phyloP scores from a whole-genome alignment of 2,888 invertebrate genomes.

The Drosophila recens region DNA sequence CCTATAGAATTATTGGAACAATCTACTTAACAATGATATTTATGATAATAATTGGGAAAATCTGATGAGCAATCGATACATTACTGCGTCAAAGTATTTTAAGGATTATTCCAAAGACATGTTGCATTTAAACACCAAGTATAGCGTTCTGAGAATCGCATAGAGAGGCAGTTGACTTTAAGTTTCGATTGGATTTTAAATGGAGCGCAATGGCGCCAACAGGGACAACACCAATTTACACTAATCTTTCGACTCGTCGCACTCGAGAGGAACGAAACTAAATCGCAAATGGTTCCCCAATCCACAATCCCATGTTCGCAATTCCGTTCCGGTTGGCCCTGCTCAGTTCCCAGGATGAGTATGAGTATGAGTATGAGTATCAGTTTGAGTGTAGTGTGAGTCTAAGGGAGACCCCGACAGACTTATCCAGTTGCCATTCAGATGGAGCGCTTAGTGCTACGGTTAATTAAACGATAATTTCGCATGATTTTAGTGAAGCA shows the following conservation, averaged over 20 bases:
- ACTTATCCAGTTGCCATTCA: constrained; percentile 24
- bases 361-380: not conserved
- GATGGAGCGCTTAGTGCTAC: constrained; percentile 67
- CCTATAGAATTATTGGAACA: too few relatives aligned
- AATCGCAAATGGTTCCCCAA: constrained; percentile 16
- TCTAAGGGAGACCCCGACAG: not conserved
- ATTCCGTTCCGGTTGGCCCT: constrained; percentile 27
- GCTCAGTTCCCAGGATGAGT: constrained; percentile 8
- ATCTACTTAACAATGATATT: too few relatives aligned
- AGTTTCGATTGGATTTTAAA: constrained; percentile 24
- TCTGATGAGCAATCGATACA: too few relatives aligned
- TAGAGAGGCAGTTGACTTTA: constrained; percentile 28
- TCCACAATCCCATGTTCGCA: not conserved
- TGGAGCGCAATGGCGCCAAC: constrained; percentile 68
- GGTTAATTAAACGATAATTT: constrained; percentile 84
- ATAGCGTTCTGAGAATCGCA: constrained; percentile 20
- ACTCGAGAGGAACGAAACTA: constrained; percentile 29
- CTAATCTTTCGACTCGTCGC: constrained; percentile 58
- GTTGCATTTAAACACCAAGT: not conserved
- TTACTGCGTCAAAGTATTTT: not conserved
- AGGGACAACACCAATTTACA: constrained; percentile 51
- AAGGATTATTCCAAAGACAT: not conserved
- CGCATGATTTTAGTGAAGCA: constrained; percentile 64
- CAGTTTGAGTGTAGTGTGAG: too few relatives aligned
- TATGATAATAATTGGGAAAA: too few relatives aligned